Conservation (phyloP, 2,797 vertebrate species). For the Anguilla obscura region DNA sequence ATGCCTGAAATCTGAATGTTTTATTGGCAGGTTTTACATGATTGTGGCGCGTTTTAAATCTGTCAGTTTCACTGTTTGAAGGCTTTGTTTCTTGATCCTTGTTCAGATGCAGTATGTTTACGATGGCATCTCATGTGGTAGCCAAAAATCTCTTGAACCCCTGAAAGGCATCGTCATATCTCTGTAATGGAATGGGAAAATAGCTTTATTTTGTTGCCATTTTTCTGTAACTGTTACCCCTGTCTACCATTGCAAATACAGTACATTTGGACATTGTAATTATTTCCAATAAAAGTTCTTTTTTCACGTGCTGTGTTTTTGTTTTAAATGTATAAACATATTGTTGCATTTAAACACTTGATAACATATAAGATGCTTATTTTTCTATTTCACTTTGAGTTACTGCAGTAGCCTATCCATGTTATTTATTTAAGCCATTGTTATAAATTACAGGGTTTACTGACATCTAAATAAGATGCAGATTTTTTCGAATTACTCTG, state of each 20-base stretch:
- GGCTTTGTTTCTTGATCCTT: conserved; percentile 1
- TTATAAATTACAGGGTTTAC: not conserved
- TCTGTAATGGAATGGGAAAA: conserved; percentile 40
- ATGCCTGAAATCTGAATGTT: not conserved
- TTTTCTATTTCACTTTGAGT: not conserved
- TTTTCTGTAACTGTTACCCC: conserved; percentile 37
- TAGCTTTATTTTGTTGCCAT: conserved; percentile 34
- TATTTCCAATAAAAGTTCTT: conserved; percentile 50
- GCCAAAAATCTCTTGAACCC: conserved; percentile 32
- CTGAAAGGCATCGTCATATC: conserved; percentile 38
- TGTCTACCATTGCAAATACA: conserved; percentile 38
- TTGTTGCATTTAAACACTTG: not conserved
- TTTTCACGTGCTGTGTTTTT: conserved; percentile 14
- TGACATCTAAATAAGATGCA: not conserved
- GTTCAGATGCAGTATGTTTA: conserved; percentile 16
- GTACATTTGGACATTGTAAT: conserved; percentile 48
- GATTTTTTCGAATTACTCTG: not conserved
- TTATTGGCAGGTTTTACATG: not conserved
- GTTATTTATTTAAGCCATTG: not conserved
- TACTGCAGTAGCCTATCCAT: not conserved
- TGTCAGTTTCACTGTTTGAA: conserved; percentile 15
- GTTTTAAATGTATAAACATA: not conserved
- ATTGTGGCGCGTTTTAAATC: not conserved
- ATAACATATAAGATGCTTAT: not conserved
- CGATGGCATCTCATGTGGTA: conserved; percentile 22